These are phyloP conservation scores for Stercorarius parasiticus DNA, from an alignment of 2,113 vertebrate species.

Conservation along the genomic window DNA sequence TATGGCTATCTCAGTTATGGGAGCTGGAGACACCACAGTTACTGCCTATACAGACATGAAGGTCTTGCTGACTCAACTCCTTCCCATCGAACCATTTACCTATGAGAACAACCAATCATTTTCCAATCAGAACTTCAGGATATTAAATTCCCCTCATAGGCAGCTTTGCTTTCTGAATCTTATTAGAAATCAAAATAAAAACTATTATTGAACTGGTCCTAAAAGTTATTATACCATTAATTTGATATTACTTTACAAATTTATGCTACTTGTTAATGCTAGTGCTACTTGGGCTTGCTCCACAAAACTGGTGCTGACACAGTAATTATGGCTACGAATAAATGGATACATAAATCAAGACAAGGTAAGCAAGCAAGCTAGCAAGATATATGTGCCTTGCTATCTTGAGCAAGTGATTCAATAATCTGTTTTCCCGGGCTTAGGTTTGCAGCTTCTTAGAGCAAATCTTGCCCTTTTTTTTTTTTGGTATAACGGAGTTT, in stretches of 20 bases:
- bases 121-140: background rate
- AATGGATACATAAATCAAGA: background rate
- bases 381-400: background rate
- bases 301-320: background rate
- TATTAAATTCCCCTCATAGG: background rate
- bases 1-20: background rate
- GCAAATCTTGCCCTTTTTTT: background rate
- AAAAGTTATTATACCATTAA: background rate
- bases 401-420: background rate
- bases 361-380: background rate
- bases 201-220: background rate
- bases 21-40: background rate
- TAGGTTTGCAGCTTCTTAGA: background rate
- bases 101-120: background rate
- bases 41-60: background rate
- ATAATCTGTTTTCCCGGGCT: background rate
- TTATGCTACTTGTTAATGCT: background rate
- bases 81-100: background rate
- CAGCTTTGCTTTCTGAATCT: background rate
- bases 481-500: background rate
- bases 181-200: background rate
- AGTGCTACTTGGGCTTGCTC: background rate
- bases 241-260: background rate
- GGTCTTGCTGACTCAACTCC: background rate
- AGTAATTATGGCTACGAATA: background rate